These are phyloP conservation scores for Rhinopomastus cyanomelas DNA, from an alignment of 2,113 vertebrate species.

Conservation along the genomic window DNA sequence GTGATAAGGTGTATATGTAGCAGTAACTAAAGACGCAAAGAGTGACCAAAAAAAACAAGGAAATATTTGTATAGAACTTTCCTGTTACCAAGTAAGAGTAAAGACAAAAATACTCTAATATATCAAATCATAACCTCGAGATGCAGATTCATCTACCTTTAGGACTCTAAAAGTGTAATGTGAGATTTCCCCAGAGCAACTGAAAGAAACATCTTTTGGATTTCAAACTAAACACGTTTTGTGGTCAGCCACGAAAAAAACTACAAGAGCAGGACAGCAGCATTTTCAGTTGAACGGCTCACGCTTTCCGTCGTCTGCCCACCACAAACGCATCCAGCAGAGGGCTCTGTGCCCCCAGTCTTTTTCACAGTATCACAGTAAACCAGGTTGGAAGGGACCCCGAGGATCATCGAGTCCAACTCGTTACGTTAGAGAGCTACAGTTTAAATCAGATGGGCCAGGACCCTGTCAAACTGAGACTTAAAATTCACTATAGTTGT, in stretches of 20 bases:
- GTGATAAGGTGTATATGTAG: neutral
- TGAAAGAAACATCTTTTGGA: neutral
- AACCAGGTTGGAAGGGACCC: no score
- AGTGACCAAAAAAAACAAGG: neutral
- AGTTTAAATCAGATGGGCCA: no score
- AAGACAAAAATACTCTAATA: neutral
- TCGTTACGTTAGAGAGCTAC: no score
- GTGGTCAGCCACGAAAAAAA: neutral
- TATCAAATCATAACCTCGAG: neutral
- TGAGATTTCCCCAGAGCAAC: neutral
- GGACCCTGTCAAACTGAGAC: no score
- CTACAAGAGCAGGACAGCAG: rapidly evolving
- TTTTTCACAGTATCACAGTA: neutral
- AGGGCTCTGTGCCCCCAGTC: neutral
- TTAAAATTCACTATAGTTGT: no score
- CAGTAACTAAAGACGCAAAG: neutral
- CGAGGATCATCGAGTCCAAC: no score
- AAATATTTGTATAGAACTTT: neutral
- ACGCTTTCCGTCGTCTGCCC: neutral
- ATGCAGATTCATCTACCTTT: neutral
- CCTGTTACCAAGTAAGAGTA: neutral
- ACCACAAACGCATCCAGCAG: neutral
- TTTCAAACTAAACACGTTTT: neutral
- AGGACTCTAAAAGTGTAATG: neutral
- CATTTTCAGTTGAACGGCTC: neutral